These are phyloP conservation scores for Pholis gunnellus DNA, from an alignment of 2,113 vertebrate genomes.

Conservation along the genomic window DNA sequence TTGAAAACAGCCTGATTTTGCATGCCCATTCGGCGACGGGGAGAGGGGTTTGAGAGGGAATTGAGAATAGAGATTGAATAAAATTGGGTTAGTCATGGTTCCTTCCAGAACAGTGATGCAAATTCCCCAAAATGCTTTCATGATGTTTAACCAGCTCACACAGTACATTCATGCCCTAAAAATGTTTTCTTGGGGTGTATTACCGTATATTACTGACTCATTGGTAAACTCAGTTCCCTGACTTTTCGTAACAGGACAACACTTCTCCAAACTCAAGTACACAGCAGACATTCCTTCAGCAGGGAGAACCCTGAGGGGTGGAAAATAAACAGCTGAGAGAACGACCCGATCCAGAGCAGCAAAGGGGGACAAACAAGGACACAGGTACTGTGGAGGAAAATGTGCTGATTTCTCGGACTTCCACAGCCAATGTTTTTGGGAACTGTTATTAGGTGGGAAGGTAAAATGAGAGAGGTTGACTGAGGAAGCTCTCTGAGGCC, in stretches of 20 bases:
- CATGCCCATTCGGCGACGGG: background rate
- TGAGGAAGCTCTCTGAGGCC: conserved; percentile 56
- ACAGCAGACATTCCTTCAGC: conserved; percentile 39
- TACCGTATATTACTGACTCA: conserved; percentile 19
- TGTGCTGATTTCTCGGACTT: conserved; percentile 37
- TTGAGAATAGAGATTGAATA: background rate
- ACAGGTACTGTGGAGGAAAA: conserved; percentile 8
- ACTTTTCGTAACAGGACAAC: conserved; percentile 15
- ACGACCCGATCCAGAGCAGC: conserved; percentile 21
- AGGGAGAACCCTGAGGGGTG: conserved; percentile 14
- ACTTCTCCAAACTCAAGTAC: conserved; percentile 25
- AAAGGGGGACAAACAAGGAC: conserved; percentile 67
- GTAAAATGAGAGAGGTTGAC: conserved; percentile 62
- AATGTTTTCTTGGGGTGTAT: conserved; percentile 19
- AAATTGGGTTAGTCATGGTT: conserved; percentile 19
- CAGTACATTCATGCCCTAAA: conserved; percentile 3
- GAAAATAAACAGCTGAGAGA: conserved; percentile 32
- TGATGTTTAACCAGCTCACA: conserved; percentile 2
- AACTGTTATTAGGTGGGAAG: conserved; percentile 65
- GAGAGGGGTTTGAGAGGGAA: conserved; percentile 8
- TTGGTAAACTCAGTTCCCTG: conserved; percentile 35
- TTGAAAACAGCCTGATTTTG: conserved; percentile 1
- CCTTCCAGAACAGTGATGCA: background rate
- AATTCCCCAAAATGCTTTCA: conserved; percentile 4
- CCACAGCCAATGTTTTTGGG: conserved; percentile 36